A percentile compares a stretch with the other conserved stretches of the same genome.
Conservation (phyloP, 2,888 invertebrate species). For the Drosophila phalerata region DNA sequence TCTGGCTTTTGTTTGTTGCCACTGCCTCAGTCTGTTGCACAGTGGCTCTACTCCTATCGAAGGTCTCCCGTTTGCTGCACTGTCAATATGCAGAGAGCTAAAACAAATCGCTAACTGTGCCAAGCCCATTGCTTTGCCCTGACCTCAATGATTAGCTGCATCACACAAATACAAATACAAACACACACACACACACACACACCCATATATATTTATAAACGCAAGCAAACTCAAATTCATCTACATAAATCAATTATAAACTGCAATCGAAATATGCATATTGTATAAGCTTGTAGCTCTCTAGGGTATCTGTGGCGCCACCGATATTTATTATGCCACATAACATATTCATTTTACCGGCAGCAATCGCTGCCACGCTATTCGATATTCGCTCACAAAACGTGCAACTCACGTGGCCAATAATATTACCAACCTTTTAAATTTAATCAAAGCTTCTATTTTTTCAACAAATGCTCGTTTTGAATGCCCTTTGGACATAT, state of each 20-base stretch:
- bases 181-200: constrained; percentile 14
- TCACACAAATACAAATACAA: constrained; percentile 14
- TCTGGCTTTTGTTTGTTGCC: constrained; percentile 55
- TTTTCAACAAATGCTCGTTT: constrained; percentile 55
- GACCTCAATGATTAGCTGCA: constrained; percentile 58
- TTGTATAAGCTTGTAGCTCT: constrained; percentile 38
- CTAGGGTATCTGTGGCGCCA: constrained; percentile 43
- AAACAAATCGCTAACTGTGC: constrained; percentile 43
- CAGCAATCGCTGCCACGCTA: constrained; percentile 12
- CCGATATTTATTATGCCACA: constrained; percentile 52
- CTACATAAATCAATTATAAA: constrained; percentile 56
- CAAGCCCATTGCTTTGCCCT: constrained; percentile 26
- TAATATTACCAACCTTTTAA: constrained; percentile 68
- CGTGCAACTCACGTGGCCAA: constrained; percentile 50
- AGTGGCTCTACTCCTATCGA: constrained; percentile 18
- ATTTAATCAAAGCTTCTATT: constrained; percentile 71
- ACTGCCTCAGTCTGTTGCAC: constrained; percentile 29
- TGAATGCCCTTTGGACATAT: constrained; percentile 60
- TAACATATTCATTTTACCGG: constrained; percentile 46
- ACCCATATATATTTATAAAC: neutral
- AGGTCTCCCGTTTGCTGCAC: constrained; percentile 36
- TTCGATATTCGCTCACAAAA: constrained; percentile 1
- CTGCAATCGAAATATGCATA: constrained; percentile 59
- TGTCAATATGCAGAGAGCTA: constrained; percentile 25
- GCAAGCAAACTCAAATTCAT: constrained; percentile 17